A percentile compares a stretch with the other conserved stretches of the same genome.
These are phyloP conservation scores for Drosophila eohydei DNA, from an alignment of 2,888 invertebrate genomes.

Conservation along the genomic window DNA sequence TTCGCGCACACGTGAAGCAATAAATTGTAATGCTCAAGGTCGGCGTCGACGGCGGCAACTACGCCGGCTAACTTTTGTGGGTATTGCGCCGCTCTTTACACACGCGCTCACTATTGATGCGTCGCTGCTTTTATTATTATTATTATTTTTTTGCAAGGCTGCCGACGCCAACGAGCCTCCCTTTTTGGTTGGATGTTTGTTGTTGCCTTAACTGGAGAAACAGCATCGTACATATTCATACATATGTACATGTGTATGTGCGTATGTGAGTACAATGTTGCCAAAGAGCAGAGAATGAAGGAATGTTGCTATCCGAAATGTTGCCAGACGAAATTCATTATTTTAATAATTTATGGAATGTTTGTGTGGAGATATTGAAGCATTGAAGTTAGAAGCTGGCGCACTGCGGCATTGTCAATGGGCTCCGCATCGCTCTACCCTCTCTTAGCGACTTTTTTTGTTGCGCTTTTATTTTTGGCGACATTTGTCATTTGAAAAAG, in stretches of 20 bases:
- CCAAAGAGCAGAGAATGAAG: conserved; percentile 22
- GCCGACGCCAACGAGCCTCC: conserved; percentile 68
- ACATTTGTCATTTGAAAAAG: conserved; percentile 32
- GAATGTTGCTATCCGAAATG: conserved; percentile 55
- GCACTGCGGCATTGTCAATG: conserved; percentile 45
- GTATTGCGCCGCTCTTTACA: conserved; percentile 5
- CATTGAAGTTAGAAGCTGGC: conserved; percentile 44
- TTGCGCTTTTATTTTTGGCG: conserved; percentile 18
- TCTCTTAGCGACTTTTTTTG: conserved; percentile 37
- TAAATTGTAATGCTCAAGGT: conserved; percentile 83
- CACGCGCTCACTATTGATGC: neutral
- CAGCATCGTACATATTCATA: neutral
- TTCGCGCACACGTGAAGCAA: conserved; percentile 83
- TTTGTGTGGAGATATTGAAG: conserved; percentile 20
- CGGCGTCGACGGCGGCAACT: conserved; percentile 41
- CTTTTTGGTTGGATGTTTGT: conserved; percentile 51
- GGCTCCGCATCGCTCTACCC: conserved; percentile 3
- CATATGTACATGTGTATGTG: neutral
- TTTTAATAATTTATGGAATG: conserved; percentile 66
- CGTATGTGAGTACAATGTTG: conserved; percentile 49
- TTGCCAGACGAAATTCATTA: conserved; percentile 69
- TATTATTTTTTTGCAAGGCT: conserved; percentile 27
- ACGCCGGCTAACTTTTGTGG: conserved; percentile 9
- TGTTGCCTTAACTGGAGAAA: conserved; percentile 29
- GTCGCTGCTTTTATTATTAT: conserved; percentile 20